Percentiles rank a stretch among this genome's conserved stretches.
These are phyloP conservation scores for Natator depressus DNA, from an alignment of 2,113 vertebrate genomes.

Conservation along the genomic window DNA sequence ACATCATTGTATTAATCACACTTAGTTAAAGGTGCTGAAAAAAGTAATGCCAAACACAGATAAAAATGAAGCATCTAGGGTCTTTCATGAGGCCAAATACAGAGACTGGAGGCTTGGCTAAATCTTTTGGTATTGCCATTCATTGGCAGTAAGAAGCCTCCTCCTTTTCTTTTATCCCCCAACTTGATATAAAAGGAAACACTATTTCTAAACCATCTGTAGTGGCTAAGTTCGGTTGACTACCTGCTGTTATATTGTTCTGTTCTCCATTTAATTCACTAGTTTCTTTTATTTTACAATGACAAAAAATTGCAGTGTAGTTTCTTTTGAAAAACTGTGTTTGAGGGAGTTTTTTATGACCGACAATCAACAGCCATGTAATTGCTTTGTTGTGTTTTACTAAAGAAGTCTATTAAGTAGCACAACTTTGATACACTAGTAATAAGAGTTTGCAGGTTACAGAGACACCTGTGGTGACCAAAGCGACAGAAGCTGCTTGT, in stretches of 20 bases:
- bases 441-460: conserved; percentile 87
- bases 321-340: conserved; percentile 86
- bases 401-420: conserved; percentile 89
- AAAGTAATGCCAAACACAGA: conserved; percentile 71
- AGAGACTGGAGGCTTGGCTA: conserved; percentile 77
- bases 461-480: conserved; percentile 88
- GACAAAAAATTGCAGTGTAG: conserved; percentile 88
- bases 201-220: conserved; percentile 87
- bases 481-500: conserved; percentile 84
- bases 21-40: conserved; percentile 69
- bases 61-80: conserved; percentile 76
- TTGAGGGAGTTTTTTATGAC: conserved; percentile 80
- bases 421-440: conserved; percentile 90
- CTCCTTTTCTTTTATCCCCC: conserved; percentile 83
- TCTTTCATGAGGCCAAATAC: conserved; percentile 79
- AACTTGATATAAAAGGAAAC: conserved; percentile 83
- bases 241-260: conserved; percentile 87
- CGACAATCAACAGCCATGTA: conserved; percentile 85
- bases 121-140: conserved; percentile 82
- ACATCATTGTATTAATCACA: conserved; percentile 68
- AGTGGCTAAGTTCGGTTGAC: conserved; percentile 82
- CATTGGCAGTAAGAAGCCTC: conserved; percentile 79
- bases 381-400: conserved; percentile 90
- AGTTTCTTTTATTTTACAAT: conserved; percentile 88
- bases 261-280: conserved; percentile 82